Evolutionary conservation across 2,797 vertebrate species (phyloP), one percentile per base, ranked within the genome.

Genomic region (Aythya fuligula): DNA sequence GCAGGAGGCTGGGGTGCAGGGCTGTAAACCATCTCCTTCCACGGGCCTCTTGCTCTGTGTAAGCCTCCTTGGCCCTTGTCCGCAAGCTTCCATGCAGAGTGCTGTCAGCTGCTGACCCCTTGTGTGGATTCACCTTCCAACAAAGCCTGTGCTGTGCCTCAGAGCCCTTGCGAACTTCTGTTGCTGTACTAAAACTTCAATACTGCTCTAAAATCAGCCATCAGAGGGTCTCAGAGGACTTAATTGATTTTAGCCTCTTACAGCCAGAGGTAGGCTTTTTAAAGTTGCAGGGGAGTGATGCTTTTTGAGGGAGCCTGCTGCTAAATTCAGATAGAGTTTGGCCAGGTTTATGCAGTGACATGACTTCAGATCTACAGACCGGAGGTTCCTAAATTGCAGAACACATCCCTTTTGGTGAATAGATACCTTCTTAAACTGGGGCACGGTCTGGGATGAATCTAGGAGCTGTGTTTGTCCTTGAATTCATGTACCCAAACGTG

Each of bases 181-280:
- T 13, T 71, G 71, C 38, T n/a, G 85, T 43, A 7, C 28, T 58
- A 7, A 9, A 36, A 51, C 11, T 11, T 82, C 62, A 54, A 5
- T 53, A 28, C 69, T 85, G 41, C 51, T 49, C 0, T 20, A 30
- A 72, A 72, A 57, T 13, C 2, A n/a, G 12, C 49, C 19, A 20
- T 2, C 8, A 9, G 49, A 28, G 17, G 6, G 8, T 38, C 17
- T 45, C 4, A 2, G 30, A 32, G 75, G 51, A 9, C 14, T 28
- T 0, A 1, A 16, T 13, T 47, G 57, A 20, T 20, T 24, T 47
- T 24, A 76, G 32, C 20, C 13, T 53, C 4, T 49, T 4, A 2
- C 32, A 71, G 43, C 4, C 36, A 4, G 54, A 53, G 54, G 78
- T 75, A 30, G 54, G 61, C 9, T 5, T 18, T n/a, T 27, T 30